phyloP scores from a whole-genome alignment of 2,888 invertebrate genomes.

The Tetranychus truncatus region DNA sequence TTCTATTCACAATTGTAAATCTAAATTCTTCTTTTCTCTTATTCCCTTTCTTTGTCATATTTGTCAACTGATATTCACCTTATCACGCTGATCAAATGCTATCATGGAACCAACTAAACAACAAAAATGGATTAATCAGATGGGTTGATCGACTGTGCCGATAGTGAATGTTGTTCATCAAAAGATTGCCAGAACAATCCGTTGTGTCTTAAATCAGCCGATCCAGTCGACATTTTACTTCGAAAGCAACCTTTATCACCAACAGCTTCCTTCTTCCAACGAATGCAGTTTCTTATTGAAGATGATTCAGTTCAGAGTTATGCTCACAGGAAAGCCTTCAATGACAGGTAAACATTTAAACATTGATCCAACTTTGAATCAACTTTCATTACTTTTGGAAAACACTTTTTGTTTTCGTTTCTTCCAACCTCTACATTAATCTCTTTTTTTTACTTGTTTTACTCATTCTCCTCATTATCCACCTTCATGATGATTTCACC shows the following conservation, averaged over 20 bases:
- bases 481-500: conserved; percentile 13
- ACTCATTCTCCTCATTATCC: conserved; percentile 27
- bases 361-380: too few relatives aligned
- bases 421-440: too few relatives aligned
- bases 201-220: conserved; percentile 82
- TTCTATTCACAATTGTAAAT: neutral
- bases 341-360: conserved; percentile 64
- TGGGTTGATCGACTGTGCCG: conserved; percentile 93
- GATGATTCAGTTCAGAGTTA: conserved; percentile 97
- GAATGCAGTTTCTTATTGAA: conserved; percentile 92
- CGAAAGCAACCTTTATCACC: conserved; percentile 89
- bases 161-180: conserved; percentile 90
- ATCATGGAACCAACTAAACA: neutral
- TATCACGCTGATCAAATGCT: neutral
- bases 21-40: neutral
- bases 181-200: conserved; percentile 69
- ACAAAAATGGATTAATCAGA: conserved; percentile 41
- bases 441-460: too few relatives aligned
- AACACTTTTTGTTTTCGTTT: too few relatives aligned
- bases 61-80: neutral
- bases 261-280: conserved; percentile 89
- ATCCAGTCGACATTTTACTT: conserved; percentile 85
- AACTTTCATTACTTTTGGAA: too few relatives aligned
- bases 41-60: neutral
- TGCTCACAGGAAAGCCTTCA: conserved; percentile 90